Base-by-base conservation (phyloP, 2,888 invertebrate species). In the Pedicia rivosa region DNA sequence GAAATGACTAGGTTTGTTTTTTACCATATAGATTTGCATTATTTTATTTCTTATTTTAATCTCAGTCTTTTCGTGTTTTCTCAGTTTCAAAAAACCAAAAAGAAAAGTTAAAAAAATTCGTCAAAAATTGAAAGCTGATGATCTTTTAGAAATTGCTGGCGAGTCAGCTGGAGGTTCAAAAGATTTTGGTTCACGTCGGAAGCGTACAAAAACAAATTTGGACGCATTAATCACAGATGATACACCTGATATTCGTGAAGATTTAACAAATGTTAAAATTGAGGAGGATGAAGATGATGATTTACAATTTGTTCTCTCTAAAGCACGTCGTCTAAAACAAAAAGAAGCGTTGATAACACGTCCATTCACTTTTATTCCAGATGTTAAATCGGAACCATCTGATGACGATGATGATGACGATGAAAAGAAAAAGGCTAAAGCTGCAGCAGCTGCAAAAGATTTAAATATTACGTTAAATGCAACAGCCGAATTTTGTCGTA, bases 401-500 rank as follows among this genome's bases (percentile, higher is more conserved):
- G 66, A 67, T 43, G 66, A 62, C 25, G 63, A 67, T 20, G 50
- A 45, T 19, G 55, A 57, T 14, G 53, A 42, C 3, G n/a, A n/a
- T n/a, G n/a, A n/a, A n/a, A n/a, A n/a, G n/a, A n/a, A n/a, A n/a
- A n/a, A n/a, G n/a, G n/a, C n/a, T n/a, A n/a, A n/a, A n/a, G n/a
- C n/a, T n/a, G n/a, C n/a, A n/a, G 31, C 38, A 3, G 40, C 45
- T 1, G 43, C 45, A 5, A 38, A 41, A 22, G 52, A 66, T 35
- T 65, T 64, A 3, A 68, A 71, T 46, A 92, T 94, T 51, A 73
- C 81, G 39, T 64, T 95, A 38, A 91, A 95, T 66, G 79, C 90
- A 2, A 94, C 92, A 1, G 92, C 94, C 0, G 95, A 95, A 68
- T 95, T 95, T 66, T 95, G 95, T 55, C 75, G 94, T 49, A 90